phyloP scores from a whole-genome alignment of 2,797 vertebrate genomes.

The Buphagus erythrorhynchus region DNA sequence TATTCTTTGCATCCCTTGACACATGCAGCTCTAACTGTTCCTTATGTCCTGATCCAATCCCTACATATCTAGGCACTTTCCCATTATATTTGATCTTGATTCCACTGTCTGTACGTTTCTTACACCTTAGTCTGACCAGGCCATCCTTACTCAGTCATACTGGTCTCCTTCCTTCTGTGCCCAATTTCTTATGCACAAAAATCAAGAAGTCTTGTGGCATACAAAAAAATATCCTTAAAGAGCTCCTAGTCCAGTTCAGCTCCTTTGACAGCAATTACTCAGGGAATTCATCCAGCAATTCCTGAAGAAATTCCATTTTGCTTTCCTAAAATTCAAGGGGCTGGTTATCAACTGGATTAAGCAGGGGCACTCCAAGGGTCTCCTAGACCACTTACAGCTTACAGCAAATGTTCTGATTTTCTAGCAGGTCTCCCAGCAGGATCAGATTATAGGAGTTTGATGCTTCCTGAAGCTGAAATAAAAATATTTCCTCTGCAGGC shows the following conservation, averaged over 20 bases:
- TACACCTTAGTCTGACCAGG: too few relatives aligned
- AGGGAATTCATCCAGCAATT: background rate
- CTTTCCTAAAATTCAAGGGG: background rate
- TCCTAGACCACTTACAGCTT: background rate
- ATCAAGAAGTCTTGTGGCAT: background rate
- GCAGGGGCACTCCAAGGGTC: background rate
- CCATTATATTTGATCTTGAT: background rate
- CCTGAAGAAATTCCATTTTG: background rate
- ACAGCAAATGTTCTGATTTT: background rate
- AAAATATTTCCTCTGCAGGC: background rate
- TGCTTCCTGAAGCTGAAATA: background rate
- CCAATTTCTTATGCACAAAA: background rate
- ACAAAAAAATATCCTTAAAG: background rate
- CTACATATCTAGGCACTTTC: fast-evolving
- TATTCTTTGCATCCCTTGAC: background rate
- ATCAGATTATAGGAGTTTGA: background rate
- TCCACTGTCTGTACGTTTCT: background rate
- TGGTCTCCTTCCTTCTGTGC: background rate
- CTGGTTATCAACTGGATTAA: background rate
- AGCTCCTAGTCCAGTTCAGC: background rate
- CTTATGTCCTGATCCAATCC: background rate
- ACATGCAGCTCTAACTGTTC: background rate
- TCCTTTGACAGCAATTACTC: background rate
- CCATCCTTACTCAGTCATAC: background rate
- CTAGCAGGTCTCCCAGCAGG: background rate